Evolutionary conservation across 2,888 invertebrate genomes (phyloP), one percentile per base, ranked within the genome.

Genomic region (Muscina levida): DNA sequence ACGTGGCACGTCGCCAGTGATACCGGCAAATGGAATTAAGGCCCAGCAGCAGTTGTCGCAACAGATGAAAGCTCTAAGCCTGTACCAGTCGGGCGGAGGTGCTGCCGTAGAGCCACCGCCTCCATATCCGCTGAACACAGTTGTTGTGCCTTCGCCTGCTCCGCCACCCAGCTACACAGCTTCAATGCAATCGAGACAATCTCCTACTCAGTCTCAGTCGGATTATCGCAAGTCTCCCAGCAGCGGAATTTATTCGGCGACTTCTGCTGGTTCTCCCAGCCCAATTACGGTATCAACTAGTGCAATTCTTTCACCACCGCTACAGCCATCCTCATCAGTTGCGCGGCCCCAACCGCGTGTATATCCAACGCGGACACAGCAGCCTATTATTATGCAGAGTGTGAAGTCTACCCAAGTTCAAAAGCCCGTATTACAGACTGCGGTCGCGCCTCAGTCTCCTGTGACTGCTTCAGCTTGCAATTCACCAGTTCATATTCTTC

Each of bases 361-460:
- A 72, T 91, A 90, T 77, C 97, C 97, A 89, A 95, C 97, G 46
- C 96, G 95, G 87, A 95, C 97, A 19, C 97, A 97, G 87, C 95
- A 97, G 65, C 97, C 97, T 6, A 96, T 98, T 83, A 97, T 98
- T 82, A 98, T 98, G 97, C 97, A 98, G 89, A 97, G 97, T 37
- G 98, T 98, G 17, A 97, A 97, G 90, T 97, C 97, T 91, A 97
- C 97, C 17, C 97, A 97, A 90, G 97, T 97, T 46, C 97, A 97
- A 88, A 98, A 98, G 89, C 98, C 98, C 0, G 94, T 97, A 31
- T 91, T 98, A 83, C 98, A 98, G 91, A 98, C 97, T 15, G 98
- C 98, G 10, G 96, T 97, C 65, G 97, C 97, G n/a, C 97, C 97
- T 0, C 94, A 95, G 26, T 94, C 95, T 13, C 96, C 96, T 1